Percentiles rank a stretch among this genome's conserved stretches.
These are phyloP conservation scores for Chymomyza caudatula DNA, from an alignment of 2,888 invertebrate genomes.

Conservation along the genomic window DNA sequence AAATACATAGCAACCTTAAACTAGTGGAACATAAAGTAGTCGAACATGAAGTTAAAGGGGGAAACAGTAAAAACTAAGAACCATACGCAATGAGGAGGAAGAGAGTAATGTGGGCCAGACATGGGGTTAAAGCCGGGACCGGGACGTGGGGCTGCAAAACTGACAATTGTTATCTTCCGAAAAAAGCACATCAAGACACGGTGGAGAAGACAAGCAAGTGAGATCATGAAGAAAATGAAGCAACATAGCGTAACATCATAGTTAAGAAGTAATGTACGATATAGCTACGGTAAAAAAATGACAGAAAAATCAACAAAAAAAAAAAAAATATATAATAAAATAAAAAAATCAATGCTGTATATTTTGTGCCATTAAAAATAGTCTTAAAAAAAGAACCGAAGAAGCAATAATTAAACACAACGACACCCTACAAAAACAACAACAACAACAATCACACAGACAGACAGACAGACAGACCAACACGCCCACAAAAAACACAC, in stretches of 20 bases:
- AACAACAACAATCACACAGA: constrained; percentile 15
- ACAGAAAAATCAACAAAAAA: background rate
- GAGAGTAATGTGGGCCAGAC: constrained; percentile 31
- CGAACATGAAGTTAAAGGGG: constrained; percentile 50
- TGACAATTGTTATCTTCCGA: background rate
- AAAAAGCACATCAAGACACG: background rate
- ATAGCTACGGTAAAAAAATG: constrained; percentile 12
- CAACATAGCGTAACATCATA: constrained; percentile 28
- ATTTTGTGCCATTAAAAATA: constrained; percentile 69
- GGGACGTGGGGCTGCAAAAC: constrained; percentile 12
- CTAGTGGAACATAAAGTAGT: constrained; percentile 71
- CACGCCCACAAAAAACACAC: constrained; percentile 5
- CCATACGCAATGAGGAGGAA: constrained; percentile 18
- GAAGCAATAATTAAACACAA: constrained; percentile 61
- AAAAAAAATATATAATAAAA: background rate
- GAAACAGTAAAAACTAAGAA: background rate
- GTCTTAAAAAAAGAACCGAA: constrained; percentile 51
- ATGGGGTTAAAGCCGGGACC: constrained; percentile 26
- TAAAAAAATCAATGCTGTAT: constrained; percentile 53
- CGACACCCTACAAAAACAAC: constrained; percentile 30
- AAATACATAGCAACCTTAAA: constrained; percentile 58
- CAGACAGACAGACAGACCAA: constrained; percentile 16
- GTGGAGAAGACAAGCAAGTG: constrained; percentile 2
- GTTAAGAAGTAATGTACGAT: constrained; percentile 28
- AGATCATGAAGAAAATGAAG: constrained; percentile 14